A percentile compares a stretch with the other conserved stretches of the same genome.
These are phyloP conservation scores for Leptopilina boulardi DNA, from an alignment of 1,140 invertebrate species.

Conservation along the genomic window DNA sequence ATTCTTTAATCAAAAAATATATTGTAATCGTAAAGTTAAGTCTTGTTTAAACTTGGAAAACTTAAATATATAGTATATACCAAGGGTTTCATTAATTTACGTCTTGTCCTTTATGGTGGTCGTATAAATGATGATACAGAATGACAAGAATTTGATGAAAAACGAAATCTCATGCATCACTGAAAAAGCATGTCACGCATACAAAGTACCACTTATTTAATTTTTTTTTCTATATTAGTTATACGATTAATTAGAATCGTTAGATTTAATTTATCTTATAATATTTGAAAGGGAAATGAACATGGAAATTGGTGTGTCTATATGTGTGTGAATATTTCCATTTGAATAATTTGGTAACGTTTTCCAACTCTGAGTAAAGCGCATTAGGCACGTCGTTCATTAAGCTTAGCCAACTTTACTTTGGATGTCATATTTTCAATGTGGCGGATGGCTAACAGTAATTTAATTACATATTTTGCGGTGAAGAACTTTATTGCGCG, in stretches of 20 bases:
- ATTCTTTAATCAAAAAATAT: too few relatives aligned
- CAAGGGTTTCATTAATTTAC: too few relatives aligned
- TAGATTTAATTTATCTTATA: neutral
- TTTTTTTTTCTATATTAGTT: neutral
- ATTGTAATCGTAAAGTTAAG: too few relatives aligned
- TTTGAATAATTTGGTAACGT: neutral
- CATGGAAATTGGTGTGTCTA: neutral
- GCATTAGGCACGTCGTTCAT: slow-evolving; percentile 12
- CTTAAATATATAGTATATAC: too few relatives aligned
- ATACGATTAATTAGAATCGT: neutral
- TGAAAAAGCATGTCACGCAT: too few relatives aligned
- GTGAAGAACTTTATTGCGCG: slow-evolving; percentile 5
- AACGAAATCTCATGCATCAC: too few relatives aligned
- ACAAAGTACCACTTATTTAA: too few relatives aligned
- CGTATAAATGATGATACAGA: too few relatives aligned
- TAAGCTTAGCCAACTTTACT: slow-evolving; percentile 25
- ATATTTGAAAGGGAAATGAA: too few relatives aligned
- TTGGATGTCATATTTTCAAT: slow-evolving; percentile 13
- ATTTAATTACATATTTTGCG: slow-evolving; percentile 18
- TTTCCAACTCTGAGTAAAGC: neutral
- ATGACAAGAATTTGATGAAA: too few relatives aligned
- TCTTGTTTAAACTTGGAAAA: too few relatives aligned
- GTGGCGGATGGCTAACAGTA: neutral
- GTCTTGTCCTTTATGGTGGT: too few relatives aligned
- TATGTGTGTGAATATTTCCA: neutral